phyloP scores from a whole-genome alignment of 1,140 invertebrate genomes.

The Maconellicoccus hirsutus region DNA sequence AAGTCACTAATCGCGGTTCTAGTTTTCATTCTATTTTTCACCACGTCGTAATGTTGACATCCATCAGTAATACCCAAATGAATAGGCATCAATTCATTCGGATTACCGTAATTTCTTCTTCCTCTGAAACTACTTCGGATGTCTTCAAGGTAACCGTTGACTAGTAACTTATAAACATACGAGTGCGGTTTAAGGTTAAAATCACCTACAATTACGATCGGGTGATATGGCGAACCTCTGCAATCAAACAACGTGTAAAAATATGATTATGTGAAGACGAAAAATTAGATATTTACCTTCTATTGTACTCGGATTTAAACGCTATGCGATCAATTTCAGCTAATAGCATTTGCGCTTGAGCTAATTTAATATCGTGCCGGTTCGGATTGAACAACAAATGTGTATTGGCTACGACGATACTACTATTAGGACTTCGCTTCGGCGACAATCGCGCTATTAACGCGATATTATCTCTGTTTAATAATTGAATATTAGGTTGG shows the following conservation, averaged over 20 bases:
- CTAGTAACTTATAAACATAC: slow-evolving; percentile 58
- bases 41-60: slow-evolving; percentile 49
- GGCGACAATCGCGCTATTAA: slow-evolving; percentile 61
- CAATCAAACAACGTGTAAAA: too few relatives aligned
- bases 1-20: background rate
- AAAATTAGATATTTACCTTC: slow-evolving; percentile 7
- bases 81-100: slow-evolving; percentile 39
- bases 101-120: slow-evolving; percentile 30
- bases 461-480: slow-evolving; percentile 80
- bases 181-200: slow-evolving; percentile 69
- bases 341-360: slow-evolving; percentile 66
- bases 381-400: slow-evolving; percentile 89
- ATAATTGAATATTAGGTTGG: slow-evolving; percentile 35
- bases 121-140: slow-evolving; percentile 34
- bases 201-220: slow-evolving; percentile 78
- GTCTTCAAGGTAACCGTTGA: slow-evolving; percentile 50
- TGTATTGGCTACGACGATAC: slow-evolving; percentile 75
- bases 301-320: slow-evolving; percentile 34
- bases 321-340: slow-evolving; percentile 70
- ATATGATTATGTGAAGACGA: background rate
- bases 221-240: slow-evolving; percentile 44
- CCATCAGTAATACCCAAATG: slow-evolving; percentile 47
- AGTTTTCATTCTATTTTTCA: slow-evolving; percentile 32
- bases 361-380: slow-evolving; percentile 74
- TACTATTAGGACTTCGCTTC: slow-evolving; percentile 36